Conservation (phyloP, 2,113 vertebrate species). For the Chitala chitala region DNA sequence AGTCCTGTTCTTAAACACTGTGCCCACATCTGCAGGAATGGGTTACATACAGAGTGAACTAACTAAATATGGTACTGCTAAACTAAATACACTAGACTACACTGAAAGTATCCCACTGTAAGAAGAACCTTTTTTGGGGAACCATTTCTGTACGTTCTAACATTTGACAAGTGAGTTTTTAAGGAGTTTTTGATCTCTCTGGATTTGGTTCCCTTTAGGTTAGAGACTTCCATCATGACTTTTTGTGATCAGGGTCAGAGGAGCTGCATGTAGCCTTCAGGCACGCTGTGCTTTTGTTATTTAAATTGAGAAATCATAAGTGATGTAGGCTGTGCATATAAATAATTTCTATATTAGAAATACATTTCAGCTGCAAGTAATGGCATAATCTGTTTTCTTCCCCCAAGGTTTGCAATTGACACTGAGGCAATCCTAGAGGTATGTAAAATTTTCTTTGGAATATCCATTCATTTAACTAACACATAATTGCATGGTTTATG, state of each 20-base stretch:
- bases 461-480: constrained; percentile 56
- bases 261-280: constrained; percentile 47
- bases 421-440: constrained; percentile 53
- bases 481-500: constrained; percentile 64
- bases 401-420: constrained; percentile 40
- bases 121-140: neutral
- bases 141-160: neutral
- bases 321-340: constrained; percentile 36
- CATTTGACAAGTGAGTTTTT: neutral
- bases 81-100: neutral
- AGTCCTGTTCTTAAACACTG: neutral
- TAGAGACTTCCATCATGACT: neutral
- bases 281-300: constrained; percentile 32
- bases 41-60: neutral
- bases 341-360: constrained; percentile 39
- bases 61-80: too few species aligned
- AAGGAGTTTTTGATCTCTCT: neutral
- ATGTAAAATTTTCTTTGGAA: constrained; percentile 56
- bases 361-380: constrained; percentile 30
- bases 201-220: neutral
- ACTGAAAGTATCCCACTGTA: neutral
- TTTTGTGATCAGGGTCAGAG: neutral
- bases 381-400: constrained; percentile 52
- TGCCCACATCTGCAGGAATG: neutral
- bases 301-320: constrained; percentile 25